Evolutionary conservation across 2,113 vertebrate genomes (phyloP).

Genomic region (Menura novaehollandiae): DNA sequence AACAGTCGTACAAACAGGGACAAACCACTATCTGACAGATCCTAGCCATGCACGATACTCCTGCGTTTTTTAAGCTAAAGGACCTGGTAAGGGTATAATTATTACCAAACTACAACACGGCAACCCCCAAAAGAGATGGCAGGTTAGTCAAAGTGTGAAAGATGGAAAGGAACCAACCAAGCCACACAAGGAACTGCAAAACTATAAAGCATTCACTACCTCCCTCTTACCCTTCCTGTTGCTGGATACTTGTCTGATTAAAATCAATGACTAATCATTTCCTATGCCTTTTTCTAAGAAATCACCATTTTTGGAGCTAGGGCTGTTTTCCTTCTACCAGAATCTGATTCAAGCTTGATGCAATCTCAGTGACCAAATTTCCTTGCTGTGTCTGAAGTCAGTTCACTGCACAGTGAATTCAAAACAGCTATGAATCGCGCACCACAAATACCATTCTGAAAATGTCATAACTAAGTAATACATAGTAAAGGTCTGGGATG

Average conservation of each 20-base stretch:
- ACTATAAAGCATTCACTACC: not conserved
- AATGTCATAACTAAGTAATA: conserved; percentile 51
- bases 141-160: not conserved
- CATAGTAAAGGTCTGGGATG: conserved; percentile 8
- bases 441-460: conserved; percentile 48
- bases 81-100: not conserved
- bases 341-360: conserved; percentile 3
- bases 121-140: not conserved
- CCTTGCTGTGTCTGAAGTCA: conserved; percentile 13
- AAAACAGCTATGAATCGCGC: conserved; percentile 11
- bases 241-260: not conserved
- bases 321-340: not conserved
- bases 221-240: not conserved
- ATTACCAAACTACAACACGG: not conserved
- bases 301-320: not conserved
- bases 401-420: conserved; percentile 7
- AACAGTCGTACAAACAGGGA: not conserved
- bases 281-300: conserved; percentile 30
- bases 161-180: not conserved
- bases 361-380: not conserved
- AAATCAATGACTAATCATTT: conserved; percentile 24
- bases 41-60: fast-evolving
- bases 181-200: not conserved
- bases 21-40: not conserved
- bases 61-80: not conserved